These are phyloP conservation scores for Oppia nitens DNA, from an alignment of 1,140 invertebrate species.

Conservation along the genomic window DNA sequence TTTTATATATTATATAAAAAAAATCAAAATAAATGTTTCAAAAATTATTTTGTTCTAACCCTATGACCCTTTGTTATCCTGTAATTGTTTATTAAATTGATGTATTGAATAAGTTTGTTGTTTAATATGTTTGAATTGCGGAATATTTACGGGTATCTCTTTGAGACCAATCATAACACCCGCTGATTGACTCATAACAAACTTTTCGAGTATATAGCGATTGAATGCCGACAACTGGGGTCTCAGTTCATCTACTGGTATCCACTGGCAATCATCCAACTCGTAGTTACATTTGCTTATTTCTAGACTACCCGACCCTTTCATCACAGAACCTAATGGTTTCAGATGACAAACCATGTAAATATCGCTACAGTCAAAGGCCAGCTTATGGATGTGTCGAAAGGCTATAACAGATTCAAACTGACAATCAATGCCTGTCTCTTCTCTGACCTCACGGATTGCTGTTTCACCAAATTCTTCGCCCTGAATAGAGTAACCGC, in stretches of 20 bases:
- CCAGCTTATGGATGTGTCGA: constrained; percentile 44
- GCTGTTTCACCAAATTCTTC: constrained; percentile 62
- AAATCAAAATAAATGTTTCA: no score
- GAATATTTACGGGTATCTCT: no score
- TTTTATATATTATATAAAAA: no score
- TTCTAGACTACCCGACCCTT: background rate
- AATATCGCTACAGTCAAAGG: constrained; percentile 65
- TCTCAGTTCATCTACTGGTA: constrained; percentile 25
- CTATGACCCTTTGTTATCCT: no score
- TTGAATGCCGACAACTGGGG: constrained; percentile 6
- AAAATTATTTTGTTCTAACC: no score
- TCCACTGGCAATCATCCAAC: constrained; percentile 59
- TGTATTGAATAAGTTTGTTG: no score
- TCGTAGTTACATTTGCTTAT: constrained; percentile 42
- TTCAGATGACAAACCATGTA: constrained; percentile 56
- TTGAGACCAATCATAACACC: background rate
- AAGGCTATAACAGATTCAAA: constrained; percentile 58
- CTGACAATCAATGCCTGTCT: constrained; percentile 58
- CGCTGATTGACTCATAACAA: background rate
- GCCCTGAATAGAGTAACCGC: constrained; percentile 71
- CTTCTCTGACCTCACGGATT: constrained; percentile 67
- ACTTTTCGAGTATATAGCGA: constrained; percentile 9
- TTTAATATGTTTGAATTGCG: no score
- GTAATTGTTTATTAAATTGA: no score
- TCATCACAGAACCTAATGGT: constrained; percentile 34